phyloP scores from a whole-genome alignment of 2,797 vertebrate genomes.

The Phrynocephalus guinanensis region DNA sequence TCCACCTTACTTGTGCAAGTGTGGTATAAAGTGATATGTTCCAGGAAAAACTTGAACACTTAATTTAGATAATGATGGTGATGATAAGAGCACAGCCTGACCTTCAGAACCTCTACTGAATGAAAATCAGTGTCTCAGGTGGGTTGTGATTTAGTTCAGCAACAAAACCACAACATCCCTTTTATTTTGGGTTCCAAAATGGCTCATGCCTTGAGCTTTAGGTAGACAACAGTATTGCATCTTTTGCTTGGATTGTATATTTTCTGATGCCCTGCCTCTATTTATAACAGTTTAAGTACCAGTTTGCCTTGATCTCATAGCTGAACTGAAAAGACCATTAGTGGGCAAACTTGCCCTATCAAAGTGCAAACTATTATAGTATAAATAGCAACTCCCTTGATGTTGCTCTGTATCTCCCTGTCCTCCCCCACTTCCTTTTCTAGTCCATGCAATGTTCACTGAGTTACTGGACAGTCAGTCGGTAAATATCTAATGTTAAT shows the following conservation, averaged over 20 bases:
- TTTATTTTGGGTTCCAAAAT: slow-evolving; percentile 16
- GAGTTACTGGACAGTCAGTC: slow-evolving; percentile 63
- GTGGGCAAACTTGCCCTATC: slow-evolving; percentile 53
- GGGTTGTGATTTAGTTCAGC: not conserved
- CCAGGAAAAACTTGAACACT: not conserved
- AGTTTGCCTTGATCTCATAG: slow-evolving; percentile 72
- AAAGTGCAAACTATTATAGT: slow-evolving; percentile 67
- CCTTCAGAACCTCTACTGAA: not conserved
- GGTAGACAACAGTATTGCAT: slow-evolving; percentile 49
- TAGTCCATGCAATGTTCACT: slow-evolving; percentile 31
- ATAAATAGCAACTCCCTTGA: slow-evolving; percentile 71
- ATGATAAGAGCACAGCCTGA: too few species aligned
- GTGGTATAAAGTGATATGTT: too few species aligned
- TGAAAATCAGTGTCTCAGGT: not conserved
- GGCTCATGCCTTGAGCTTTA: slow-evolving; percentile 58
- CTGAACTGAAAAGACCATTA: slow-evolving; percentile 69
- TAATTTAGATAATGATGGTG: not conserved
- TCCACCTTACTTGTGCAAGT: not conserved
- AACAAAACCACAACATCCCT: not conserved
- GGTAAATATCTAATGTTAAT: slow-evolving; percentile 56
- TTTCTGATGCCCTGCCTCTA: slow-evolving; percentile 50
- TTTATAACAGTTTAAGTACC: slow-evolving; percentile 71
- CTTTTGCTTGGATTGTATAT: slow-evolving; percentile 60
- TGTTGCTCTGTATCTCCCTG: slow-evolving; percentile 53
- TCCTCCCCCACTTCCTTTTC: slow-evolving; percentile 33